A percentile compares a stretch with the other conserved stretches of the same genome.
phyloP scores from a whole-genome alignment of 2,888 invertebrate species.

The Scaptodrosophila latifasciaeformis region DNA sequence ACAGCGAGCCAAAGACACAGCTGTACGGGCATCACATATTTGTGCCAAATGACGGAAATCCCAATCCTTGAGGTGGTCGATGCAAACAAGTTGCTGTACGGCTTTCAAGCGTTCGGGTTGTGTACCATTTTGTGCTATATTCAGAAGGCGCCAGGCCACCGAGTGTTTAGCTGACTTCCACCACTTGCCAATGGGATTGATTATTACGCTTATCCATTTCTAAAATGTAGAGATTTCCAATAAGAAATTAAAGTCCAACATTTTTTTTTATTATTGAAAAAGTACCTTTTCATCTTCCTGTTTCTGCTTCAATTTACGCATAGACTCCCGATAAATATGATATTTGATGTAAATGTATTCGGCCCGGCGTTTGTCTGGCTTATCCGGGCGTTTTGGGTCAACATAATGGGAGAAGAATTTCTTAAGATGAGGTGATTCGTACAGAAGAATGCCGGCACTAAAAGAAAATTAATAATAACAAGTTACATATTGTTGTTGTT shows the following conservation, averaged over 20 bases:
- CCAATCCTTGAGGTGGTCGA: conserved; percentile 81
- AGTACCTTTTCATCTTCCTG: conserved; percentile 70
- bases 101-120: conserved; percentile 80
- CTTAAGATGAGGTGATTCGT: conserved; percentile 69
- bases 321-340: conserved; percentile 75
- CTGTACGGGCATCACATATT: conserved; percentile 84
- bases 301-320: conserved; percentile 70
- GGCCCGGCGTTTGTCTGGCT: conserved; percentile 72
- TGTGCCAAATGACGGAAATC: conserved; percentile 86
- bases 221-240: conserved; percentile 13
- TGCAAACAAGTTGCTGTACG: conserved; percentile 79
- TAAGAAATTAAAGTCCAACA: not conserved
- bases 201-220: conserved; percentile 74
- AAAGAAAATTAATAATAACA: conserved; percentile 3
- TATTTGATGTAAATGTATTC: conserved; percentile 78
- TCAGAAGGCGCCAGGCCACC: conserved; percentile 81
- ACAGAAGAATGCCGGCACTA: conserved; percentile 71
- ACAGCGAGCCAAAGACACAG: conserved; percentile 85
- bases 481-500: conserved; percentile 2
- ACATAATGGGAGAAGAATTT: conserved; percentile 73
- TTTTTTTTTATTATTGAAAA: not conserved
- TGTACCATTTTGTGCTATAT: conserved; percentile 81
- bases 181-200: conserved; percentile 75
- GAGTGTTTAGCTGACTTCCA: conserved; percentile 81
- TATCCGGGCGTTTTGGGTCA: conserved; percentile 52